Conservation (phyloP, 1,140 invertebrate species). For the Cardiocondyla obscurior region DNA sequence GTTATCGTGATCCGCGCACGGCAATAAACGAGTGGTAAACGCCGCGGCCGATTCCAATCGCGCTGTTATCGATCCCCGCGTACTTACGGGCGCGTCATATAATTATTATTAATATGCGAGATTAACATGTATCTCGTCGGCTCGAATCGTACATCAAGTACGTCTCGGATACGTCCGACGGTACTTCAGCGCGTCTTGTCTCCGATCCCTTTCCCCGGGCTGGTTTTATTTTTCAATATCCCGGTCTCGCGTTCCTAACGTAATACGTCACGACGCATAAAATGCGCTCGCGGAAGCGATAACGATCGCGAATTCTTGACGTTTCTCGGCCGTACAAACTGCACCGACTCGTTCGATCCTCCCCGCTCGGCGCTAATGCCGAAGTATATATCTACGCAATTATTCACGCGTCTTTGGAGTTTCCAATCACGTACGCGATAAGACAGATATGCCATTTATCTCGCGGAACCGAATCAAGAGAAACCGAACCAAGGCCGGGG, state of each 20-base stretch:
- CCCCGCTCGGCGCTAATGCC: not conserved
- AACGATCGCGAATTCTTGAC: conserved; percentile 24
- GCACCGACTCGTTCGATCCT: not conserved
- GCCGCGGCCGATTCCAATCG: conserved; percentile 1
- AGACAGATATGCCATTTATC: conserved; percentile 42
- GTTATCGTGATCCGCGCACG: not conserved
- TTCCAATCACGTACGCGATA: conserved; percentile 62
- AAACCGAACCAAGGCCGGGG: conserved; percentile 15
- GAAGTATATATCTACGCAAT: conserved; percentile 41
- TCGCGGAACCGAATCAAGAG: conserved; percentile 2
- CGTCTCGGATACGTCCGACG: not conserved
- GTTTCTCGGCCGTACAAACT: conserved; percentile 40
- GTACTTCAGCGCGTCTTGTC: not conserved
- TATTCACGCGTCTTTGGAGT: conserved; percentile 40
- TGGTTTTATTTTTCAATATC: conserved; percentile 29
- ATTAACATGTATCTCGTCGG: not conserved
- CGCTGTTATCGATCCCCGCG: not conserved
- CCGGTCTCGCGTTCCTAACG: not conserved
- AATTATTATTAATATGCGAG: conserved; percentile 29
- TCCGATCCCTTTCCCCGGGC: not conserved
- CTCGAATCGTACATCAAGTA: not conserved
- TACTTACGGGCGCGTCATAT: not conserved
- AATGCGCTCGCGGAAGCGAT: conserved; percentile 28
- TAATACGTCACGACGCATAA: conserved; percentile 23
- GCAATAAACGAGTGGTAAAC: not conserved